Evolutionary conservation across 2,888 invertebrate genomes (phyloP).

Genomic region (Dorcus hopei): DNA sequence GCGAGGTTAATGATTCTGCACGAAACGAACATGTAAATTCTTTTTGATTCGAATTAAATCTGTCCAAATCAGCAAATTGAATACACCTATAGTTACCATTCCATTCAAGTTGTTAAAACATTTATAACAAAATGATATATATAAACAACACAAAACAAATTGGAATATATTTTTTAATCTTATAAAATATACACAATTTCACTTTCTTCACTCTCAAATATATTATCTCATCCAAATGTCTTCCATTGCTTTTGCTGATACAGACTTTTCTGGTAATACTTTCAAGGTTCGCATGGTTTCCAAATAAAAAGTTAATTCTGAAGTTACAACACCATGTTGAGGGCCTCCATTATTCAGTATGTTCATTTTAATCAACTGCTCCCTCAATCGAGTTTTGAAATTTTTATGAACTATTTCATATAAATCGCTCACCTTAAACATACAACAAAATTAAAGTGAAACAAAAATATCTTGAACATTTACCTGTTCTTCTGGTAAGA

Average conservation of each 20-base stretch:
- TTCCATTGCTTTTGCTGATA: constrained; percentile 73
- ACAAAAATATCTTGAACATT: constrained; percentile 1
- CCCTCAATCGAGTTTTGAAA: constrained; percentile 82
- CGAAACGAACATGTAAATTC: background rate
- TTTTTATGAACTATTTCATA: constrained; percentile 72
- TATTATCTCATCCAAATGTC: constrained; percentile 75
- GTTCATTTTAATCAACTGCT: constrained; percentile 80
- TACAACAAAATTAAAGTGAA: background rate
- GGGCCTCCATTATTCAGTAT: constrained; percentile 95
- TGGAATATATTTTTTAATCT: constrained; percentile 14
- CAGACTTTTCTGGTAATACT: constrained; percentile 70
- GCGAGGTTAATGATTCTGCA: no score
- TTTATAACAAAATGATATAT: constrained; percentile 13
- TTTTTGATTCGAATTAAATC: background rate
- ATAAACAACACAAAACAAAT: constrained; percentile 18
- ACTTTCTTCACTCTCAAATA: constrained; percentile 5
- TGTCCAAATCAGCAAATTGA: no score
- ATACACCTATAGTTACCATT: background rate
- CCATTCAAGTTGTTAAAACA: background rate
- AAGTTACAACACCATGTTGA: constrained; percentile 91
- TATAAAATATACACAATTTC: constrained; percentile 20
- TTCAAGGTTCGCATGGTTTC: constrained; percentile 80
- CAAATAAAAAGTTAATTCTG: constrained; percentile 86
- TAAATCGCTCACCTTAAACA: constrained; percentile 43
- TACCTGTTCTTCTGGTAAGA: constrained; percentile 78